Percentiles rank a stretch among this genome's conserved stretches.
Evolutionary conservation across 2,888 invertebrate genomes (phyloP).

Genomic region (Onthophagus sagittarius): DNA sequence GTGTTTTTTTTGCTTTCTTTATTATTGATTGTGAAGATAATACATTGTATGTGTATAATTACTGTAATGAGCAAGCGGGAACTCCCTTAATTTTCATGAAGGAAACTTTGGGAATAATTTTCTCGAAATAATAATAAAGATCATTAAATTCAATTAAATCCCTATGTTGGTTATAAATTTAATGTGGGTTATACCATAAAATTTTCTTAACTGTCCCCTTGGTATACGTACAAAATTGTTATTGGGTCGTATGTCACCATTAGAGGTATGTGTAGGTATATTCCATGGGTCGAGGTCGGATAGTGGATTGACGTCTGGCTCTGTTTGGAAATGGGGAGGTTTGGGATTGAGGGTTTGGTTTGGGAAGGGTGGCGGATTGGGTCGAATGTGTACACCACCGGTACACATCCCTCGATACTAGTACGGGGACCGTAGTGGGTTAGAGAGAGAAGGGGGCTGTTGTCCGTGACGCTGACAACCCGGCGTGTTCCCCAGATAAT

Average conservation of each 20-base stretch:
- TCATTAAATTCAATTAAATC: background rate
- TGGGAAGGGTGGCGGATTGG: background rate
- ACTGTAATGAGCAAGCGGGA: too few relatives aligned
- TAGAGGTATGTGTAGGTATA: conserved; percentile 4
- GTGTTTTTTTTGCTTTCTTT: too few relatives aligned
- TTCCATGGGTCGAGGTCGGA: background rate
- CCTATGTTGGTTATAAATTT: background rate
- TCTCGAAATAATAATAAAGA: background rate
- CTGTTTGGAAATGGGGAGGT: background rate
- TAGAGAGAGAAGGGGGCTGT: background rate
- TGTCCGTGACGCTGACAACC: background rate
- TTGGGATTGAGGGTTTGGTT: background rate
- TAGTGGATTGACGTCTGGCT: conserved; percentile 1
- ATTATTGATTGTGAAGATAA: too few relatives aligned
- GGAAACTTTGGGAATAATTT: background rate
- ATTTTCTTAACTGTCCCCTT: background rate
- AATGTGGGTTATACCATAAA: background rate
- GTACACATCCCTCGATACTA: conserved; percentile 1
- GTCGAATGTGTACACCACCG: background rate
- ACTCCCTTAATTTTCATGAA: too few relatives aligned
- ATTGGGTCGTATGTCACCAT: conserved; percentile 3
- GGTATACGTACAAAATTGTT: background rate
- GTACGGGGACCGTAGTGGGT: too few relatives aligned
- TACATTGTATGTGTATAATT: too few relatives aligned
- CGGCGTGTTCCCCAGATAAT: conserved; percentile 15